These are phyloP conservation scores for Diploptera punctata DNA, from an alignment of 2,888 invertebrate genomes.

Conservation along the genomic window DNA sequence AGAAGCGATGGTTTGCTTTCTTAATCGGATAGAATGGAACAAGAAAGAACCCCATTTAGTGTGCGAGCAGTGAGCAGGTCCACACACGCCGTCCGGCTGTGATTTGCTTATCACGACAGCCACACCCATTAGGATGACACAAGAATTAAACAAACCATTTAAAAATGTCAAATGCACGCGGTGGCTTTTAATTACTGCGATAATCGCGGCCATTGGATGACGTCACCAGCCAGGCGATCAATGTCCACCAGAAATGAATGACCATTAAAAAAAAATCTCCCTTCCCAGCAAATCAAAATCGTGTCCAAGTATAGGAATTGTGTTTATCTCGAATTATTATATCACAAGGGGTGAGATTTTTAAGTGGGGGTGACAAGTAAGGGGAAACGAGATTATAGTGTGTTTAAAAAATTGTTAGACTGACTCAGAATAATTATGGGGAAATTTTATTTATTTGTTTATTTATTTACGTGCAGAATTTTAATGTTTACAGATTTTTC, in stretches of 20 bases:
- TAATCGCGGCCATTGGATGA: constrained; percentile 36
- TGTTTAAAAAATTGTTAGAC: too few species aligned
- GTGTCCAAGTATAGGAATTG: background rate
- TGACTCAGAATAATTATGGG: too few species aligned
- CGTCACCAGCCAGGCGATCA: constrained; percentile 29
- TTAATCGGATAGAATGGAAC: too few species aligned
- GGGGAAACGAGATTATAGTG: too few species aligned
- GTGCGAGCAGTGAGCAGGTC: background rate
- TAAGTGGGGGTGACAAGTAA: background rate
- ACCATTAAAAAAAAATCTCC: constrained; percentile 9
- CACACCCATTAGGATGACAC: constrained; percentile 21
- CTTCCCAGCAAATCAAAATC: background rate
- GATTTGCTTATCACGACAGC: constrained; percentile 19
- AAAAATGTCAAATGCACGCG: constrained; percentile 41
- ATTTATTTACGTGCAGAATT: too few species aligned
- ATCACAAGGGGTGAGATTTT: background rate
- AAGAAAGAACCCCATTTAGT: too few species aligned
- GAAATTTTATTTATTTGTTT: too few species aligned
- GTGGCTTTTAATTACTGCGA: constrained; percentile 39
- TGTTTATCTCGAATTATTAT: too few species aligned
- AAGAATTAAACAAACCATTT: constrained; percentile 41
- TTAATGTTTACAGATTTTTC: too few species aligned
- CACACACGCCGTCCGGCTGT: background rate
- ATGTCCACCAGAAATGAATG: constrained; percentile 29
- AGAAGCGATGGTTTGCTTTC: too few species aligned